A percentile compares a stretch with the other conserved stretches of the same genome.
Conservation (phyloP, 37 sponge, comb jelly and placozoan species). For the Hexactinellida sp. region DNA sequence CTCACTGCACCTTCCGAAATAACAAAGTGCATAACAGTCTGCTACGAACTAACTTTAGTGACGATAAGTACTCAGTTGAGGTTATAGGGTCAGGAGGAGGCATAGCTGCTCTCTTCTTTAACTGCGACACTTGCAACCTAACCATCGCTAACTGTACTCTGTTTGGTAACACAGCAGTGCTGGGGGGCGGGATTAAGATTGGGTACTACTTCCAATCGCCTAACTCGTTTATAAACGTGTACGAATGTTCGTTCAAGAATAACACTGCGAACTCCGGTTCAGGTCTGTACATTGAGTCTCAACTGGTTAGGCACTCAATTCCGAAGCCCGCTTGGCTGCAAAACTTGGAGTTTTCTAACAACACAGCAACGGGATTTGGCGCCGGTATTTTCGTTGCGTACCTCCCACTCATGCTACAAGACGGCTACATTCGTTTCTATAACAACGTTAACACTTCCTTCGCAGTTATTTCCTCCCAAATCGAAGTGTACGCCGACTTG, state of each 20-base stretch:
- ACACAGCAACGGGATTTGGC: background rate
- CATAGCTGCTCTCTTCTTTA: background rate
- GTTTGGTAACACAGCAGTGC: background rate
- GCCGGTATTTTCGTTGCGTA: conserved; percentile 8
- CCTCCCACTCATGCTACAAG: background rate
- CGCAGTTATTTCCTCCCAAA: background rate
- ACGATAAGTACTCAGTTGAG: background rate
- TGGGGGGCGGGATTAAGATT: background rate
- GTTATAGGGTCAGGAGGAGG: background rate
- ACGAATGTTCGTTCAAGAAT: background rate
- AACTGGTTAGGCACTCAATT: background rate
- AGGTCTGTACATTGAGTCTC: background rate
- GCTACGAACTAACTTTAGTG: background rate
- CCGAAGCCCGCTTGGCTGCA: background rate
- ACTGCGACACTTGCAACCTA: background rate
- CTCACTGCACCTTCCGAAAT: background rate
- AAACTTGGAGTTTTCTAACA: background rate
- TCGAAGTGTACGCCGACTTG: background rate
- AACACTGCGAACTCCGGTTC: background rate
- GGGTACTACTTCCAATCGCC: background rate
- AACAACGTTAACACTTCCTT: background rate
- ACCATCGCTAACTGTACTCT: background rate
- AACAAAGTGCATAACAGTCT: background rate
- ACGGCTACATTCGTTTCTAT: background rate
- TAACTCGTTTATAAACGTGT: background rate